Conservation (phyloP, 2,113 vertebrate species). For the Thomomys bottae region DNA sequence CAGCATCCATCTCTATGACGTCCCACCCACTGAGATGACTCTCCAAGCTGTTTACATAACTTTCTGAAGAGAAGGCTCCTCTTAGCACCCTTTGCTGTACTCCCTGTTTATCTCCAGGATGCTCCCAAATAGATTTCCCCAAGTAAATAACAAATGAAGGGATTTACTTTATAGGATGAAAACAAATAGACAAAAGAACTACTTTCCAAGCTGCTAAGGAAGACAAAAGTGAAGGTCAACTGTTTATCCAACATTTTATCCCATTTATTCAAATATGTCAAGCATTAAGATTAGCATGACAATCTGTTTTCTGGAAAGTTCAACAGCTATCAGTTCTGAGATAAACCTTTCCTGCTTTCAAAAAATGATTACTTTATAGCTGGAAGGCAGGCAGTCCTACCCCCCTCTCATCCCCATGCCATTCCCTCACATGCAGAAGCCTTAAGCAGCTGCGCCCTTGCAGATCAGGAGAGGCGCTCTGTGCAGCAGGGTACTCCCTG, state of each 20-base stretch:
- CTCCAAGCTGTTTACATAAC: not conserved
- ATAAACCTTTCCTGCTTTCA: conserved; percentile 45
- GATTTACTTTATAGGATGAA: not conserved
- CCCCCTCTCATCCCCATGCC: not conserved
- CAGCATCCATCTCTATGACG: not conserved
- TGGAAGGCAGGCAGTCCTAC: conserved; percentile 11
- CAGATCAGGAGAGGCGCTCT: not conserved
- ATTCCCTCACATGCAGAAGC: not conserved
- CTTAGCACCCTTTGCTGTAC: not conserved
- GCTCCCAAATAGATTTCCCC: conserved; percentile 23
- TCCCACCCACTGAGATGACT: not conserved
- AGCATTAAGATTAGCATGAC: conserved; percentile 45
- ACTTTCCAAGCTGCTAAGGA: conserved; percentile 17
- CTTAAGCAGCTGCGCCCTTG: not conserved
- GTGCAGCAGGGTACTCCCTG: not conserved
- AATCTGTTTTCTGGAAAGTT: conserved; percentile 59
- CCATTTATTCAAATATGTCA: conserved; percentile 58
- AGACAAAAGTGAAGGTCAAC: conserved; percentile 26
- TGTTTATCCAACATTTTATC: conserved; percentile 28
- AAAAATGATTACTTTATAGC: not conserved
- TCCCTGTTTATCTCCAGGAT: not conserved
- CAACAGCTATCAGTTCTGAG: conserved; percentile 56
- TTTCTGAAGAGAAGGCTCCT: not conserved
- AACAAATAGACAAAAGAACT: not conserved
- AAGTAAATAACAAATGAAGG: conserved; percentile 20